Evolutionary conservation across 2,113 vertebrate species (phyloP), one percentile per base, ranked within the genome.

Genomic region (Mola mola): DNA sequence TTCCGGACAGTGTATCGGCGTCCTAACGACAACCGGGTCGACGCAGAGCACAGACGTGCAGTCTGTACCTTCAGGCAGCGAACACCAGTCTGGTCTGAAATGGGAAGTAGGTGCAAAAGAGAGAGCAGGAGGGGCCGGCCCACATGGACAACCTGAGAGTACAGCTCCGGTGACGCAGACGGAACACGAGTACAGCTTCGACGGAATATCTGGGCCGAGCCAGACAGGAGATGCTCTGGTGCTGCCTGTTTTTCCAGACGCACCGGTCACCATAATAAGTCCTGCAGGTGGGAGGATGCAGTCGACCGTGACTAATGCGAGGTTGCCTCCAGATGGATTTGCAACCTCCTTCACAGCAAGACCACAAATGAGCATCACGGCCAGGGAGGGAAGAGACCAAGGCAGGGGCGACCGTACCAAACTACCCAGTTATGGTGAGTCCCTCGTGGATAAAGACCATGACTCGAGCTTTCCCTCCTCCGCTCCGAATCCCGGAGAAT

Each of bases 151-250:
- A 61, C 78, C 66, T 5, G 22, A 47, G 72, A 81, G 73, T 76
- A 77, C 29, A 25, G 64, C 16, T 31, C 3, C 47, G 4, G 25
- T 70, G 84, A 75, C 47, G 67, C 76, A 75, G 66, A 0, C 57
- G 5, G 71, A 26, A 75, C 86, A 82, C 2, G 57, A 53, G 75
- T 79, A 56, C 72, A 71, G 70, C 46, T 4, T 37, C 8, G 57
- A 57, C 50, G 72, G 62, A 63, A 62, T 55, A 85, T 81, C 57
- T 78, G 65, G 77, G 72, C 50, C 36, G 42, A 66, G 61, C 0
- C 1, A 46, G 36, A 0, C 9, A 49, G 20, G 52, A 16, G 42
- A 70, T 79, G 52, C 15, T 48, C 43, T 56, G 29, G 49, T 37
- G 31, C 49, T 36, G 28, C 29, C 67, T 43, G 48, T 20, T 29